A percentile compares a stretch with the other conserved stretches of the same genome.
These are phyloP conservation scores for Emydocephalus ijimae DNA, from an alignment of 2,113 vertebrate species.

Conservation along the genomic window DNA sequence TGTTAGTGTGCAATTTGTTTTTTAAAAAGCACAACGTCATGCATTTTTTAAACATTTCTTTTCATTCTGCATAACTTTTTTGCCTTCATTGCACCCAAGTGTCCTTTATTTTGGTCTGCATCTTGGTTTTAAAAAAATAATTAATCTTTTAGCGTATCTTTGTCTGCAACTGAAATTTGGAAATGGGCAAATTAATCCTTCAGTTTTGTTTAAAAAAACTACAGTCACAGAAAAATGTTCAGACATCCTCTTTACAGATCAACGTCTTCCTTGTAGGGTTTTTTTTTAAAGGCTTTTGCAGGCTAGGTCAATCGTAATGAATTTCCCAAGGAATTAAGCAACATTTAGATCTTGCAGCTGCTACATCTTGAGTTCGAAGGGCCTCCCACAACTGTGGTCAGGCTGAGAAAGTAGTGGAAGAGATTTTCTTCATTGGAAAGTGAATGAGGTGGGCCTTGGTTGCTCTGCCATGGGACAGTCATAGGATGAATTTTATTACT, in stretches of 20 bases:
- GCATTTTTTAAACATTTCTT: not conserved
- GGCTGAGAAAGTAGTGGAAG: conserved; percentile 36
- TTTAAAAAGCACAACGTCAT: not conserved
- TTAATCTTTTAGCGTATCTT: not conserved
- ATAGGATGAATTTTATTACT: not conserved
- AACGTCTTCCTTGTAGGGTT: conserved; percentile 51
- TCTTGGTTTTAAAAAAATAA: not conserved
- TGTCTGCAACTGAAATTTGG: not conserved
- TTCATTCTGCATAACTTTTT: not conserved
- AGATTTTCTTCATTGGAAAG: conserved; percentile 40
- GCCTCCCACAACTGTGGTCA: conserved; percentile 30
- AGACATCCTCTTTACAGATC: conserved; percentile 19
- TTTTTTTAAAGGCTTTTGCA: conserved; percentile 55
- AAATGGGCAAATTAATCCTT: not conserved
- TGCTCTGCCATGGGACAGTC: conserved; percentile 2
- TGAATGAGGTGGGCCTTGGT: conserved; percentile 27
- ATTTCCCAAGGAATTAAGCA: conserved; percentile 54
- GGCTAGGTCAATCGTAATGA: conserved; percentile 47
- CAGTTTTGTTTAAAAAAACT: not conserved
- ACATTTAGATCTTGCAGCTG: conserved; percentile 60
- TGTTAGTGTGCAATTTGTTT: not conserved
- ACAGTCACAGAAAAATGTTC: not conserved
- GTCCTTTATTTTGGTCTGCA: not conserved
- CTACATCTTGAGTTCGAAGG: conserved; percentile 35
- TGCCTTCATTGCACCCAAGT: no score